These are phyloP conservation scores for Trichogramma pretiosum DNA, from an alignment of 1,140 invertebrate genomes.

Conservation along the genomic window DNA sequence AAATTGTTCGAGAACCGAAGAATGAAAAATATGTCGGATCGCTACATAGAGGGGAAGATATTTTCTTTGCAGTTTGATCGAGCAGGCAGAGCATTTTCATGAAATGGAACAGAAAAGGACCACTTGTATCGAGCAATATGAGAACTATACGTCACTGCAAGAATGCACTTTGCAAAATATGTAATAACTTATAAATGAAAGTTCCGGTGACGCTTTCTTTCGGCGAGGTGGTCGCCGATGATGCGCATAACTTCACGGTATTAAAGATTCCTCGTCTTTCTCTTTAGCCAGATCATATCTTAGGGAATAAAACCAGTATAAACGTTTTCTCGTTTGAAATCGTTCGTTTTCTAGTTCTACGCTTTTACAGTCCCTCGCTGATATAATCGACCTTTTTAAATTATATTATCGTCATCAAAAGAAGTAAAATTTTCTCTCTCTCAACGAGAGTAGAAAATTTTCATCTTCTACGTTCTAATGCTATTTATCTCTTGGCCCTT, in stretches of 20 bases:
- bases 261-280: conserved; percentile 28
- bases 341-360: neutral
- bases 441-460: no score
- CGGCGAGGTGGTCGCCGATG: neutral
- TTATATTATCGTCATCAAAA: no score
- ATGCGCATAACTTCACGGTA: conserved; percentile 27
- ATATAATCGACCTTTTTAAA: no score
- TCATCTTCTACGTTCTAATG: neutral
- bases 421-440: no score
- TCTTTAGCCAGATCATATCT: no score
- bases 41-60: no score
- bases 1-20: no score
- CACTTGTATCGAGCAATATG: neutral
- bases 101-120: no score
- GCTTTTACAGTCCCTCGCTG: no score
- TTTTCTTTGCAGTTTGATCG: no score
- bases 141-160: neutral
- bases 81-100: no score
- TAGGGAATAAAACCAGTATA: neutral
- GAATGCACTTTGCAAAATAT: conserved; percentile 18
- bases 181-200: conserved; percentile 24
- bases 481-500: neutral
- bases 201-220: conserved; percentile 5
- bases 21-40: no score
- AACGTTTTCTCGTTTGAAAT: neutral